These are phyloP conservation scores for Ctenicera cuprea DNA, from an alignment of 2,888 invertebrate genomes.

Conservation along the genomic window DNA sequence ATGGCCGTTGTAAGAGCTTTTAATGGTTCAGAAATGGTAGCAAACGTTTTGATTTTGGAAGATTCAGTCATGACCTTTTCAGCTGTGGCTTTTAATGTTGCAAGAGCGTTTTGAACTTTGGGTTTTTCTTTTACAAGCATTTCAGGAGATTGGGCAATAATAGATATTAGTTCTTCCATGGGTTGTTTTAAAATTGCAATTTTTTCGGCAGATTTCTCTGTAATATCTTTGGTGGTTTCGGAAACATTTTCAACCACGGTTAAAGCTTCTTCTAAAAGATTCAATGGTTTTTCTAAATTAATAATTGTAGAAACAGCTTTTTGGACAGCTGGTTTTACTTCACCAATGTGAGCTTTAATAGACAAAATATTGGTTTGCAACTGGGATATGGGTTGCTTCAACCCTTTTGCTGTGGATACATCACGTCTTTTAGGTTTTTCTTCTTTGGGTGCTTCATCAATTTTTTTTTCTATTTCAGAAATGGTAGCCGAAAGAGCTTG, in stretches of 20 bases:
- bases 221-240: background rate
- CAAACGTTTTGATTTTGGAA: background rate
- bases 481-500: constrained; percentile 15
- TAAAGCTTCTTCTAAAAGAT: constrained; percentile 24
- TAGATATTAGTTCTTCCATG: constrained; percentile 46
- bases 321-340: constrained; percentile 1
- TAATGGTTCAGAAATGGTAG: constrained; percentile 9
- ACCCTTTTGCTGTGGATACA: background rate
- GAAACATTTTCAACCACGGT: background rate
- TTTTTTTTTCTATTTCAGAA: constrained; percentile 7
- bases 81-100: background rate
- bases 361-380: background rate
- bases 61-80: background rate
- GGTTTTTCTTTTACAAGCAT: constrained; percentile 47
- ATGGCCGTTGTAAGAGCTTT: constrained; percentile 3
- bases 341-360: background rate
- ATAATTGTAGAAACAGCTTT: background rate
- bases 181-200: constrained; percentile 20
- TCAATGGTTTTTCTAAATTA: constrained; percentile 9
- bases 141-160: constrained; percentile 21
- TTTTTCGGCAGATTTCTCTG: background rate
- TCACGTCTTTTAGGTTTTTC: background rate
- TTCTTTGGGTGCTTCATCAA: background rate
- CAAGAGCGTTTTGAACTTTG: background rate
- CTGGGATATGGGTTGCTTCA: constrained; percentile 10